Evolutionary conservation across 2,113 vertebrate genomes (phyloP).

Genomic region (Hippocampus guttulatus): DNA sequence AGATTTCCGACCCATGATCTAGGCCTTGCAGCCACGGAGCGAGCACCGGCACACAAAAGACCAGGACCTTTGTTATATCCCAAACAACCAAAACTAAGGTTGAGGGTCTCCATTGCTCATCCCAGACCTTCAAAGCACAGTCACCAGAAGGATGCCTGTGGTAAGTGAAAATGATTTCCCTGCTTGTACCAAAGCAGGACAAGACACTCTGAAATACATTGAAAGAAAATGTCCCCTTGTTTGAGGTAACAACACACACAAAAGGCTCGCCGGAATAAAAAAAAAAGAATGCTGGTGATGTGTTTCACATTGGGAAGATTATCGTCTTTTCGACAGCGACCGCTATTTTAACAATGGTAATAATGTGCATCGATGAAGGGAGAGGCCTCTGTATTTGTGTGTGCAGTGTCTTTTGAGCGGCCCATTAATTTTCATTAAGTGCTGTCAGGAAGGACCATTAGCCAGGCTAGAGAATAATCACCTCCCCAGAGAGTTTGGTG

Average conservation of each 20-base stretch:
- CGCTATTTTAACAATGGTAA: slow-evolving; percentile 31
- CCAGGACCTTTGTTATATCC: too few relatives aligned
- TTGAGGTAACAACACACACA: not conserved
- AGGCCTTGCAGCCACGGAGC: too few relatives aligned
- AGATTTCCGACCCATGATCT: too few relatives aligned
- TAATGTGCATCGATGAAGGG: slow-evolving; percentile 41
- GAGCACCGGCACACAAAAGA: too few relatives aligned
- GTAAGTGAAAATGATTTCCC: not conserved
- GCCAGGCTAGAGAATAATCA: slow-evolving; percentile 71
- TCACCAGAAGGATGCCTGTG: not conserved
- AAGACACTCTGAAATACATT: not conserved
- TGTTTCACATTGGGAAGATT: slow-evolving; percentile 22
- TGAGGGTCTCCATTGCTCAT: not conserved
- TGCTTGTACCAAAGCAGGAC: too few relatives aligned
- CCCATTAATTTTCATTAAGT: slow-evolving; percentile 75
- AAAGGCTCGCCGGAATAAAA: slow-evolving; percentile 3
- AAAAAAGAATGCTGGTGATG: slow-evolving; percentile 32
- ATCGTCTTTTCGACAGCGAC: slow-evolving; percentile 11
- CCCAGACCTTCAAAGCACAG: not conserved
- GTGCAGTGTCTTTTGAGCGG: slow-evolving; percentile 38
- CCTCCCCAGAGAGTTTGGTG: slow-evolving; percentile 60
- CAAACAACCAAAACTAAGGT: not conserved
- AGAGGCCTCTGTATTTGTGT: slow-evolving; percentile 48
- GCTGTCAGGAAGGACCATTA: slow-evolving; percentile 75
- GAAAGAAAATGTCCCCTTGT: not conserved